A percentile compares a stretch with the other conserved stretches of the same genome.
These are phyloP conservation scores for Amblyornis subalaris DNA, from an alignment of 2,113 vertebrate genomes.

Conservation along the genomic window DNA sequence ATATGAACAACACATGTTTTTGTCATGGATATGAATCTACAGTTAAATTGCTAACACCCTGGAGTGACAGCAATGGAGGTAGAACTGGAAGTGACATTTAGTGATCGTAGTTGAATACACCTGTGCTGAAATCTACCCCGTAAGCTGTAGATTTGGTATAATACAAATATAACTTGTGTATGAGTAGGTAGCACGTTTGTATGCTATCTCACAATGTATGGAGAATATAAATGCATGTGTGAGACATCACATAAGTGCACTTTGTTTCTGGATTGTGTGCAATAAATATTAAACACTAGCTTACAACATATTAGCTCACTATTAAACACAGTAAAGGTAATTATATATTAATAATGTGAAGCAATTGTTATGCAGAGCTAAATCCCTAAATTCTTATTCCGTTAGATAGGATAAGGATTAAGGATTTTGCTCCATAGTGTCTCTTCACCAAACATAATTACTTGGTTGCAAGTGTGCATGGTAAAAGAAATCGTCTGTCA, in stretches of 20 bases:
- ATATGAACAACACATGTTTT: background rate
- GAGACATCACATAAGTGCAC: background rate
- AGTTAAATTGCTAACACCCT: background rate
- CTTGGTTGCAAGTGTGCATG: background rate
- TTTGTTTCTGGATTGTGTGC: background rate
- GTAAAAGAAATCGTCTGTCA: background rate
- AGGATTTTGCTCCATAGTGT: background rate
- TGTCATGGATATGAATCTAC: background rate
- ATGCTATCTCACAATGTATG: background rate
- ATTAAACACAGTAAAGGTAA: background rate
- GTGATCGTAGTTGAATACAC: background rate
- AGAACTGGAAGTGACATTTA: background rate
- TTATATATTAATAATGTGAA: background rate
- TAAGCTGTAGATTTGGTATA: background rate
- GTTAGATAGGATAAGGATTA: background rate
- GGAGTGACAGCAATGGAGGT: background rate
- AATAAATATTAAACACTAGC: background rate
- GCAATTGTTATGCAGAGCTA: background rate
- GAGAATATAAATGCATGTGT: background rate
- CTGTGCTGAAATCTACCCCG: background rate
- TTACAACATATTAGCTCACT: background rate
- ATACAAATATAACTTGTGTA: background rate
- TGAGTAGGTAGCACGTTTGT: background rate
- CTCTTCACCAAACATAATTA: background rate
- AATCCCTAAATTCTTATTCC: background rate